Percentiles rank a stretch among this genome's conserved stretches.
These are phyloP conservation scores for Noctilio leporinus DNA, from an alignment of 2,113 vertebrate species.

Conservation along the genomic window DNA sequence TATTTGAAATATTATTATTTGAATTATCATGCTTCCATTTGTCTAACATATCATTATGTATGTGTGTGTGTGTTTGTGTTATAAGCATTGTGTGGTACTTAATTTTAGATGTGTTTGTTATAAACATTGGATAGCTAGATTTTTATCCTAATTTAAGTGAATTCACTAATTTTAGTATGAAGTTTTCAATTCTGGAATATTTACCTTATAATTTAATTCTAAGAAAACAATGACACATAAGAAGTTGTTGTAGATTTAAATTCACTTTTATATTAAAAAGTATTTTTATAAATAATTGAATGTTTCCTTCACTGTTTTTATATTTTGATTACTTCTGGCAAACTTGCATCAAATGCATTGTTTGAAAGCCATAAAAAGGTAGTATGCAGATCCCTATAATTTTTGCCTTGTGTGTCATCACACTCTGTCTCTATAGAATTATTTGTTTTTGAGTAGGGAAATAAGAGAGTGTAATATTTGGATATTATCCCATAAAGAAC, in stretches of 20 bases:
- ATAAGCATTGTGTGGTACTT: not conserved
- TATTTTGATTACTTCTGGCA: not conserved
- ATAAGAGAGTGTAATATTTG: not conserved
- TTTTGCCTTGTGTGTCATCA: not conserved
- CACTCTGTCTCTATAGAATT: not conserved
- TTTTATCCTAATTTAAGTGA: not conserved
- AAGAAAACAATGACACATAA: not conserved
- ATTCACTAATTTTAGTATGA: not conserved
- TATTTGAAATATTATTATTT: not conserved
- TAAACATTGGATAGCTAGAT: not conserved
- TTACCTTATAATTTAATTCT: not conserved
- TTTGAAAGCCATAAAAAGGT: not conserved
- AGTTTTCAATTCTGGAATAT: not conserved
- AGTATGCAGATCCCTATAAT: not conserved
- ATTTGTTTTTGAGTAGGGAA: not conserved
- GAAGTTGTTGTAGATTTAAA: not conserved
- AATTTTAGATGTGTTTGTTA: not conserved
- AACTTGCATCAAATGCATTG: not conserved
- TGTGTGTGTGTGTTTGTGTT: not conserved
- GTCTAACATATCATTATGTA: not conserved
- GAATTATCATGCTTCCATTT: too few relatives aligned
- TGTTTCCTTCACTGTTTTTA: not conserved
- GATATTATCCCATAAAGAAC: not conserved
- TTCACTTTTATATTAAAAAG: not conserved
- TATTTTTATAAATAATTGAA: not conserved